Percentiles rank a stretch among this genome's conserved stretches.
phyloP scores from a whole-genome alignment of 2,113 vertebrate species.

The Naja naja region DNA sequence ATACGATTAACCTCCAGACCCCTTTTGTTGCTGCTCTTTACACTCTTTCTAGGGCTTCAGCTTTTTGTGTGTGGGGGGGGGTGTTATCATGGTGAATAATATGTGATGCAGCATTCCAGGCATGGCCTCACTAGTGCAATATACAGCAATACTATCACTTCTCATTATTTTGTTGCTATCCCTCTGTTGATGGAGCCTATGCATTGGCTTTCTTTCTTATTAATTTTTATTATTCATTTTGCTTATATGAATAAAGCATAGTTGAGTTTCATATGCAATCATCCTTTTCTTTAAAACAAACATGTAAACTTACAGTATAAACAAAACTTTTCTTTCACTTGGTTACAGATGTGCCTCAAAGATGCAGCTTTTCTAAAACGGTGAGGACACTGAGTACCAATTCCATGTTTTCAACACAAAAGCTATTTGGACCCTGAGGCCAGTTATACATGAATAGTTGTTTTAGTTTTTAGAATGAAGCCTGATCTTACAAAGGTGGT shows the following conservation, averaged over 20 bases:
- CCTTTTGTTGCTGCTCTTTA: no score
- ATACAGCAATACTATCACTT: no score
- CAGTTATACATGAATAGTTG: background rate
- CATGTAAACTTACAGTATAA: background rate
- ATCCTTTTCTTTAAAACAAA: background rate
- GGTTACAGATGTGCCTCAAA: slow-evolving; percentile 85
- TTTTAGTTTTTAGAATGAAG: background rate
- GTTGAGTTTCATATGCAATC: background rate
- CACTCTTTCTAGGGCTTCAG: no score
- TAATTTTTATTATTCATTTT: no score
- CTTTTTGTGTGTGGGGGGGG: no score
- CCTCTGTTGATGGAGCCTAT: no score
- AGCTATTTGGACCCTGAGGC: background rate
- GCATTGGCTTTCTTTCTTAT: no score
- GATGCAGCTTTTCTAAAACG: slow-evolving; percentile 80
- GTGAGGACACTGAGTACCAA: slow-evolving; percentile 66
- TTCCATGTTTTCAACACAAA: background rate
- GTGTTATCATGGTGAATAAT: no score
- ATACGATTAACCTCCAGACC: no score
- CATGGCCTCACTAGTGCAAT: no score
- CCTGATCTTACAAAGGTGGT: background rate
- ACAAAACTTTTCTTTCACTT: slow-evolving; percentile 26
- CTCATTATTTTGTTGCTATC: no score
- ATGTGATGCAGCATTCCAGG: no score
- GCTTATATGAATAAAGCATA: background rate